A percentile compares a stretch with the other conserved stretches of the same genome.
Conservation (phyloP, 1,140 invertebrate genomes). For the Hypsibius dujardini region DNA sequence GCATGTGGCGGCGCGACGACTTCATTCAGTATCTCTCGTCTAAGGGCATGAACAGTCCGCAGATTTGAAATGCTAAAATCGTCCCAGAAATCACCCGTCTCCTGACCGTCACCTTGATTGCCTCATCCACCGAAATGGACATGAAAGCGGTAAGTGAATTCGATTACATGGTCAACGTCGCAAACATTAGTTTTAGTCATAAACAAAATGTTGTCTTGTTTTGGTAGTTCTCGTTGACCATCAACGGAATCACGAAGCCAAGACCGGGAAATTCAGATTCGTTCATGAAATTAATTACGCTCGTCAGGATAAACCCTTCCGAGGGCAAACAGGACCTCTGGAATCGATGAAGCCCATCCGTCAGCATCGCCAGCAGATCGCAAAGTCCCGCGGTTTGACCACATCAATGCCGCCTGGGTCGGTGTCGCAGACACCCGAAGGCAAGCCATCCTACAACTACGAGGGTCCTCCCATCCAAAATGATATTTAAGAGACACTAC, state of each 20-base stretch:
- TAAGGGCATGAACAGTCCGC: neutral
- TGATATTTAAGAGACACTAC: neutral
- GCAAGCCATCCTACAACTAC: neutral
- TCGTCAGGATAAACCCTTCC: neutral
- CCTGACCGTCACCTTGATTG: neutral
- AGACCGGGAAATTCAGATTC: slow-evolving; percentile 5
- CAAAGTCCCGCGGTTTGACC: neutral
- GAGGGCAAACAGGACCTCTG: neutral
- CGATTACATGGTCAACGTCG: neutral
- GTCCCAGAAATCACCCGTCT: neutral
- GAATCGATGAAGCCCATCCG: slow-evolving; percentile 2
- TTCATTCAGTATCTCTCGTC: neutral
- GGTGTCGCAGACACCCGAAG: neutral
- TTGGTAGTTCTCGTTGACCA: neutral
- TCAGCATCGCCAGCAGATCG: neutral
- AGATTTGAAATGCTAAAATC: neutral
- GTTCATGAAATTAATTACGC: neutral
- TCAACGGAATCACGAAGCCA: neutral
- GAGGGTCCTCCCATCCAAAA: neutral
- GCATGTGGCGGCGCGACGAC: slow-evolving; percentile 7
- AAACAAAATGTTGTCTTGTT: neutral
- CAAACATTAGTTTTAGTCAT: neutral
- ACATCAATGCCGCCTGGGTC: neutral
- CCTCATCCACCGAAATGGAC: slow-evolving; percentile 1
- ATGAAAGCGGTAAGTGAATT: slow-evolving; percentile 11